Percentiles rank a stretch among this genome's conserved stretches.
phyloP scores from a whole-genome alignment of 2,113 vertebrate species.

The Eupsittula cactorum region DNA sequence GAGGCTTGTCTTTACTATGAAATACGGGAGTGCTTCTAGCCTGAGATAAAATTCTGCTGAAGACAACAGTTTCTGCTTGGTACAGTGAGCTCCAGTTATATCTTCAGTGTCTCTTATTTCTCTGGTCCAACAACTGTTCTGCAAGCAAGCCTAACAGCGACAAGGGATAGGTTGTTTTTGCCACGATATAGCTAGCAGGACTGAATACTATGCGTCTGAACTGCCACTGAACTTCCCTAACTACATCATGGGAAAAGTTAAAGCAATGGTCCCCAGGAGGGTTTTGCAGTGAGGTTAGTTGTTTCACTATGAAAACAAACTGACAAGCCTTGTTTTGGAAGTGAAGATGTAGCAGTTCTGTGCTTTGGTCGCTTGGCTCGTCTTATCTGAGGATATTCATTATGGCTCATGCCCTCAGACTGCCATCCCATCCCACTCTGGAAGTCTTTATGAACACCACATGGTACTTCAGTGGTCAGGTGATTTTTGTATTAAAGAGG shows the following conservation, averaged over 20 bases:
- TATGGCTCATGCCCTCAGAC: background rate
- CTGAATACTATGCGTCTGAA: background rate
- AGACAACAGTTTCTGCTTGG: background rate
- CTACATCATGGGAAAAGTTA: background rate
- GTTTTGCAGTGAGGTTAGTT: background rate
- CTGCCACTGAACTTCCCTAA: background rate
- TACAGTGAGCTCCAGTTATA: background rate
- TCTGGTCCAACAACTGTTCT: background rate
- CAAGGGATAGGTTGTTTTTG: background rate
- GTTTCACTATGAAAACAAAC: conserved; percentile 25
- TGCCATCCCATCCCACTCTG: background rate
- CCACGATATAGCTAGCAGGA: background rate
- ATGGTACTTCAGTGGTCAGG: background rate
- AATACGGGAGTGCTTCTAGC: background rate
- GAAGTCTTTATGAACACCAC: background rate
- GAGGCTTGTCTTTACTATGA: background rate
- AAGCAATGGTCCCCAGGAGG: background rate
- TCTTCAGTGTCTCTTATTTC: background rate
- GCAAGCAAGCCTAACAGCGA: background rate
- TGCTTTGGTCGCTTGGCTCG: background rate
- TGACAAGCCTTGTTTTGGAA: background rate
- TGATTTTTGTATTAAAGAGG: background rate
- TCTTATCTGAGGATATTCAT: background rate
- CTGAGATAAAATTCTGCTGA: background rate
- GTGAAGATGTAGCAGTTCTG: background rate